Evolutionary conservation across 1,140 invertebrate genomes (phyloP).

Genomic region (Cyclina sinensis): DNA sequence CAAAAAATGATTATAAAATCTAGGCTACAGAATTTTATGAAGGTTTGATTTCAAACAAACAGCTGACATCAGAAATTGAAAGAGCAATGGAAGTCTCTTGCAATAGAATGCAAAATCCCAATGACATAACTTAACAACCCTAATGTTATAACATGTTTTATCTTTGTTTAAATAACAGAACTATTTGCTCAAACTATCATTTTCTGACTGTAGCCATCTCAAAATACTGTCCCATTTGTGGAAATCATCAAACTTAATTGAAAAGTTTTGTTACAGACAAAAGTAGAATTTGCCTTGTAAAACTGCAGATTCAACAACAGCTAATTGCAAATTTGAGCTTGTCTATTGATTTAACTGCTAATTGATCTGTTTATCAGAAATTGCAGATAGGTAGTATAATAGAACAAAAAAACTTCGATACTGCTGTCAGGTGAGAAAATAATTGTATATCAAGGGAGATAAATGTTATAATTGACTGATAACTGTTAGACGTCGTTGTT

Average conservation of each 20-base stretch:
- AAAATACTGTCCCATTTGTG: background rate
- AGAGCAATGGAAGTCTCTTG: no score
- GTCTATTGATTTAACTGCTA: background rate
- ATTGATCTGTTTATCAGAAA: background rate
- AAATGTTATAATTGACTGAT: background rate
- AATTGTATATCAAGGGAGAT: background rate
- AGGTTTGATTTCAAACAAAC: no score
- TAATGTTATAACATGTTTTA: no score
- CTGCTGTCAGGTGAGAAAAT: no score
- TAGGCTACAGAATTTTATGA: no score
- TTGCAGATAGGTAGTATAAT: no score
- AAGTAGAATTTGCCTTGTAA: background rate
- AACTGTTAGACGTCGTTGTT: background rate
- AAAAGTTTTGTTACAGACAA: slow-evolving; percentile 5
- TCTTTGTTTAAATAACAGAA: no score
- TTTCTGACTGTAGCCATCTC: background rate
- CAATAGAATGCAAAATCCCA: no score
- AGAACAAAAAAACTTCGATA: no score
- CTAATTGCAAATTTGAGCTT: slow-evolving; percentile 15
- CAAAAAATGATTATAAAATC: no score
- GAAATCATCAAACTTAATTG: background rate
- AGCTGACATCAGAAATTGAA: no score
- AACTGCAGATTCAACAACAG: background rate
- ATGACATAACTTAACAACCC: no score
- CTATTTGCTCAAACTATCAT: background rate